Conservation (phyloP, 1,140 invertebrate species). For the Atta colombica region DNA sequence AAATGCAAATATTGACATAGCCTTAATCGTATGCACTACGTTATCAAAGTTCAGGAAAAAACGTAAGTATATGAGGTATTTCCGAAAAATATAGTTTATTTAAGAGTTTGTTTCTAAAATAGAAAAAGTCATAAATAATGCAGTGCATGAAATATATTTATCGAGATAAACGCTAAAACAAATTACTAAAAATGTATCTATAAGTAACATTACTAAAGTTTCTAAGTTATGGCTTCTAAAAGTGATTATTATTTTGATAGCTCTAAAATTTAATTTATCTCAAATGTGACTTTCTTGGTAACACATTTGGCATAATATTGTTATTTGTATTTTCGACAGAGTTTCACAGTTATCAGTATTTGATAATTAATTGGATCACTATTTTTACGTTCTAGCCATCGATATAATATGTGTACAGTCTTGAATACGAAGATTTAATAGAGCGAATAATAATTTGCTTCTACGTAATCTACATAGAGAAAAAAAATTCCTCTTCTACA, state of each 20-base stretch:
- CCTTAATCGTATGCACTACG: constrained; percentile 72
- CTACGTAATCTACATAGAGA: background rate
- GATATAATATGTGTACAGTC: background rate
- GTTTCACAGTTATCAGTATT: background rate
- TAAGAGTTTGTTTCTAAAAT: background rate
- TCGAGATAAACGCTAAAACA: background rate
- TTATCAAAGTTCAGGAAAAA: constrained; percentile 39
- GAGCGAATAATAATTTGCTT: background rate
- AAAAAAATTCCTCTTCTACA: background rate
- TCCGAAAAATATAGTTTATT: background rate
- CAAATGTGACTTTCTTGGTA: background rate
- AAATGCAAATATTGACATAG: constrained; percentile 78
- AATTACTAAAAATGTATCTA: background rate
- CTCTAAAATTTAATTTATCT: background rate
- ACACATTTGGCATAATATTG: background rate
- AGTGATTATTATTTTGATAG: background rate
- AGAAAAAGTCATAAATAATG: background rate
- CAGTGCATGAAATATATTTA: background rate
- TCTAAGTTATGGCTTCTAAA: background rate
- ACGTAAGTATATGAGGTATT: background rate
- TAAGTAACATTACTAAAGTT: background rate
- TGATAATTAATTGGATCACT: background rate
- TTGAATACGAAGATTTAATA: background rate
- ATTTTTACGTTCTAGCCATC: background rate
- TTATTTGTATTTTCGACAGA: background rate